Conservation (phyloP, 30 jellyfish, hydroid and myxozoan genomes). For the Aurelia coerulea region DNA sequence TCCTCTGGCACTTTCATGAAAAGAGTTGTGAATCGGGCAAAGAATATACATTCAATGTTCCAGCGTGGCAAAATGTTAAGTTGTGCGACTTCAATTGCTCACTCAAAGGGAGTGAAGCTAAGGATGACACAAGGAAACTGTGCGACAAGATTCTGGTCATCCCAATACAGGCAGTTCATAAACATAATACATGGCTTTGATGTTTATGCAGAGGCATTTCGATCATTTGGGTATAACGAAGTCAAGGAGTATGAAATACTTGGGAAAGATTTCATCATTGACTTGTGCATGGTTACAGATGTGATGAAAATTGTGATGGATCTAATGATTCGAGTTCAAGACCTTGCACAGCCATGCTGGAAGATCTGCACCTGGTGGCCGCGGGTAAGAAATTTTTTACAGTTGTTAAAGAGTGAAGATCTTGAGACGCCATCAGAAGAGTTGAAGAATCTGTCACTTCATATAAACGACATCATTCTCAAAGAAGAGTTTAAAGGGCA, state of each 20-base stretch:
- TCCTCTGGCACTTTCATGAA: too few relatives aligned
- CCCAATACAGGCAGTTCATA: not conserved
- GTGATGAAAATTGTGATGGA: constrained; percentile 1
- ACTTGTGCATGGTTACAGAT: constrained; percentile 12
- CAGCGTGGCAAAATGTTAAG: constrained; percentile 11
- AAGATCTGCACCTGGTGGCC: constrained; percentile 19
- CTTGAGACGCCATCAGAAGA: too few relatives aligned
- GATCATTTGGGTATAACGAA: constrained; percentile 2
- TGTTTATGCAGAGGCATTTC: constrained; percentile 2
- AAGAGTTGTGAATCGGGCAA: too few relatives aligned
- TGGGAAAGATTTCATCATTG: not conserved
- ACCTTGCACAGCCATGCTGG: not conserved
- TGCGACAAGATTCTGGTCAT: not conserved
- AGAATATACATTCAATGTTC: too few relatives aligned
- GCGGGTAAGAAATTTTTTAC: too few relatives aligned
- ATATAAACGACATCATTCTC: too few relatives aligned
- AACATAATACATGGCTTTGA: constrained; percentile 1
- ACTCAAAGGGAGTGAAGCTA: not conserved
- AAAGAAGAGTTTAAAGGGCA: too few relatives aligned
- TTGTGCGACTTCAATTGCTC: constrained; percentile 9
- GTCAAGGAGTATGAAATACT: constrained; percentile 11
- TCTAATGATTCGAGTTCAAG: not conserved
- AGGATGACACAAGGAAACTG: constrained; percentile 30
- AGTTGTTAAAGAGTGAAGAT: too few relatives aligned
- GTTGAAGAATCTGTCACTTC: too few relatives aligned